These are phyloP conservation scores for Cossypha niveicapilla DNA, from an alignment of 2,797 vertebrate species.

Conservation along the genomic window DNA sequence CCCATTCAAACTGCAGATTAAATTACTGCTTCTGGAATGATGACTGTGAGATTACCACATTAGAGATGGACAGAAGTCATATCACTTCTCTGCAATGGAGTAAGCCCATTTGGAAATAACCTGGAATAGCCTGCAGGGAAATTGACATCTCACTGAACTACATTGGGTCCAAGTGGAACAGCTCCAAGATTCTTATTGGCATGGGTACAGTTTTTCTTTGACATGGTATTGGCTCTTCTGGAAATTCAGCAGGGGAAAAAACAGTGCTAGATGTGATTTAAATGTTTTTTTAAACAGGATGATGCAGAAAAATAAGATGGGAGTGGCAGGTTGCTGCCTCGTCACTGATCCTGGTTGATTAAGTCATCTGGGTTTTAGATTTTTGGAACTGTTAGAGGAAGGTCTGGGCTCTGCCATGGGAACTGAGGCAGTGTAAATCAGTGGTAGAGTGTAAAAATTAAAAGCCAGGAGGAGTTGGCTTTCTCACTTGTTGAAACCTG, in stretches of 20 bases:
- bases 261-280: not conserved
- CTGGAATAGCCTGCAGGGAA: not conserved
- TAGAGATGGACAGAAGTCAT: not conserved
- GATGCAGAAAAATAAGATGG: not conserved
- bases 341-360: not conserved
- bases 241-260: not conserved
- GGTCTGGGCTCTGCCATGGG: not conserved
- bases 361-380: not conserved
- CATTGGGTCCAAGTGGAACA: not conserved
- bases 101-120: not conserved
- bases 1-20: not conserved
- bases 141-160: not conserved
- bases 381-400: not conserved
- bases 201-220: not conserved
- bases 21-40: not conserved
- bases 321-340: not conserved
- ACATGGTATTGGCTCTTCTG: not conserved
- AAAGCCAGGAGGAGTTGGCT: not conserved
- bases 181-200: not conserved
- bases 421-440: not conserved
- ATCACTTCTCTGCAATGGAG: not conserved
- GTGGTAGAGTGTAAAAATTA: not conserved
- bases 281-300: not conserved
- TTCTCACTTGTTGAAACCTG: conserved; percentile 6
- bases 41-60: not conserved